phyloP scores from a whole-genome alignment of 1,140 invertebrate genomes.

The Acromyrmex charruanus region DNA sequence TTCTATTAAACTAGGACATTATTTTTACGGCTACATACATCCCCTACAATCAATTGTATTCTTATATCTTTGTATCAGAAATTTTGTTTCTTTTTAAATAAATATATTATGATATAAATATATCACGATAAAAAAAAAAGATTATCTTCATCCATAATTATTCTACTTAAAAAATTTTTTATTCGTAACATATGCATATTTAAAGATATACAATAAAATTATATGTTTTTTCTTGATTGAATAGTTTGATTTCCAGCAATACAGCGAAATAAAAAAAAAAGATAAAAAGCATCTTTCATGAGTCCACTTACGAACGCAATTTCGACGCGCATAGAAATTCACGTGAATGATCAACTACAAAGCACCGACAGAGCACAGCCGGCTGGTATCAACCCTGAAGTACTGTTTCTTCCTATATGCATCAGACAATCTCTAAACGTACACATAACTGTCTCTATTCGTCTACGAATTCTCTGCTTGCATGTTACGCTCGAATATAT shows the following conservation, averaged over 20 bases:
- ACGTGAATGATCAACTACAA: neutral
- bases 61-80: neutral
- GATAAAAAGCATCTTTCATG: constrained; percentile 1
- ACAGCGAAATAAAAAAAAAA: neutral
- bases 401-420: constrained; percentile 37
- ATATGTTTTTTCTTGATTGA: neutral
- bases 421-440: neutral
- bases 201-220: neutral
- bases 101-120: constrained; percentile 9
- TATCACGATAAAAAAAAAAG: neutral
- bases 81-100: neutral
- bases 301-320: constrained; percentile 27
- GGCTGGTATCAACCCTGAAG: neutral
- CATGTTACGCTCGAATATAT: neutral
- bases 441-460: neutral
- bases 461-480: neutral
- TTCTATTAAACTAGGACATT: neutral
- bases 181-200: too few relatives aligned
- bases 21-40: neutral
- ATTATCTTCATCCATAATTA: neutral
- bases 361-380: neutral
- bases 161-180: neutral
- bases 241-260: neutral
- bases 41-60: neutral
- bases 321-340: constrained; percentile 7